Evolutionary conservation across 1,140 invertebrate genomes (phyloP).

Genomic region (Portunus trituberculatus): DNA sequence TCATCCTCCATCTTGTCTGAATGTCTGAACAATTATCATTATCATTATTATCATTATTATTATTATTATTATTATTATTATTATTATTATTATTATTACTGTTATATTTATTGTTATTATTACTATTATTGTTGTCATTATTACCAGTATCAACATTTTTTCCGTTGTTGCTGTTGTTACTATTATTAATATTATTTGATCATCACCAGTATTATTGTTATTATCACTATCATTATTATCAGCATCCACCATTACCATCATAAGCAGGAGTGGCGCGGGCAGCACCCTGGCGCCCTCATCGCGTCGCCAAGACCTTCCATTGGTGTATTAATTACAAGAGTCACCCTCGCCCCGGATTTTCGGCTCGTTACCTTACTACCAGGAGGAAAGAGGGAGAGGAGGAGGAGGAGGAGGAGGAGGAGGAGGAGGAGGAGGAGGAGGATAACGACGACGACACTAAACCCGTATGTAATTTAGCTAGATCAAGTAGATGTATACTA

Average conservation of each 20-base stretch:
- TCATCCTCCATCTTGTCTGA: no score
- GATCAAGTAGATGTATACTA: neutral
- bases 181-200: conserved; percentile 48
- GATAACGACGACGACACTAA: neutral
- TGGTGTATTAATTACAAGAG: conserved; percentile 50
- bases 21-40: no score
- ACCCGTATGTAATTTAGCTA: no score
- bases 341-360: conserved; percentile 33
- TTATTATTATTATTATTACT: no score
- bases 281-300: neutral
- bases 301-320: neutral
- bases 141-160: neutral
- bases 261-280: neutral
- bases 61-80: no score
- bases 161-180: neutral
- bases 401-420: neutral
- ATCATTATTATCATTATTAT: no score
- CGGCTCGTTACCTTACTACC: conserved; percentile 43
- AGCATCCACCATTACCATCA: neutral
- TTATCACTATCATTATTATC: no score
- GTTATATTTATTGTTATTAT: no score
- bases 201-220: no score
- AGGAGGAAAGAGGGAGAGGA: conserved; percentile 23
- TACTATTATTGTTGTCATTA: conserved; percentile 1
- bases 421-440: neutral